phyloP scores from a whole-genome alignment of 2,888 invertebrate species.

The Drosophila robusta region DNA sequence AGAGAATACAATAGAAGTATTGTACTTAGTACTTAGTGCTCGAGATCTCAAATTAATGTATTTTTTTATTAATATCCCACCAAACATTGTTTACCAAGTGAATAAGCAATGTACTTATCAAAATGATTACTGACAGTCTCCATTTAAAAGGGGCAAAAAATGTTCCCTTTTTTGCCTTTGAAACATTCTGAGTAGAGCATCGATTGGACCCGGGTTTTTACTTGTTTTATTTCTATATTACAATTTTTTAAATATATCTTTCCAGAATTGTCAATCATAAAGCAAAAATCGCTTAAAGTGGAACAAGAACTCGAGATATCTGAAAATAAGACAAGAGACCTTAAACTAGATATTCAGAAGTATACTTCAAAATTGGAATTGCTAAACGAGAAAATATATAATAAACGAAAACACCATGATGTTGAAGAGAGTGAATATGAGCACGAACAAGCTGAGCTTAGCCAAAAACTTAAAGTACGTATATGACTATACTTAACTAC shows the following conservation, averaged over 20 bases:
- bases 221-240: no score
- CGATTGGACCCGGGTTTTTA: background rate
- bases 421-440: slow-evolving; percentile 87
- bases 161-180: no score
- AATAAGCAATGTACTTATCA: no score
- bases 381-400: slow-evolving; percentile 87
- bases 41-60: no score
- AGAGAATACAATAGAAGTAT: no score
- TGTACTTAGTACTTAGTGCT: no score
- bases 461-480: slow-evolving; percentile 86
- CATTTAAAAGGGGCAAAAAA: no score
- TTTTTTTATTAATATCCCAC: no score
- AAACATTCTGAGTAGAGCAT: no score
- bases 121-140: no score
- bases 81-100: no score
- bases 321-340: slow-evolving; percentile 86
- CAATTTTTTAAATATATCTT: background rate
- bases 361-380: slow-evolving; percentile 88
- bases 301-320: slow-evolving; percentile 88
- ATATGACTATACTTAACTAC: background rate
- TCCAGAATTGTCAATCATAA: slow-evolving; percentile 86
- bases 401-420: slow-evolving; percentile 86
- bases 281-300: slow-evolving; percentile 90
- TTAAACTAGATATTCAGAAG: slow-evolving; percentile 87
- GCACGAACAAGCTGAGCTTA: slow-evolving; percentile 86